Evolutionary conservation across 2,888 invertebrate species (phyloP).

Genomic region (Acanthosepion esculentum): DNA sequence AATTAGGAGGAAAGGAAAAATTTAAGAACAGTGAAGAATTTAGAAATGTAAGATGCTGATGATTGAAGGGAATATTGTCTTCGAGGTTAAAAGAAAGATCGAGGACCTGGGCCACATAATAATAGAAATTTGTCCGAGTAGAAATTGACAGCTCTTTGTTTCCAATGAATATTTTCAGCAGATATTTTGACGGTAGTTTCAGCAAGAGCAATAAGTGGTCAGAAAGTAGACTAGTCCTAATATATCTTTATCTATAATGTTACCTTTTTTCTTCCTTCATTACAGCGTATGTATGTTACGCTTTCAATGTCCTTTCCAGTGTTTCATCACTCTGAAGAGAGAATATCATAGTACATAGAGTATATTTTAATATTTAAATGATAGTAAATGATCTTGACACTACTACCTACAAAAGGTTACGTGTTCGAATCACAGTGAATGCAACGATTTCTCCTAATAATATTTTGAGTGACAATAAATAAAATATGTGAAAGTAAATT

Average conservation of each 20-base stretch:
- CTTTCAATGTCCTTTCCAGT: too few species aligned
- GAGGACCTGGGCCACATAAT: not conserved
- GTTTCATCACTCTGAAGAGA: too few species aligned
- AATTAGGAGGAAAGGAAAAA: not conserved
- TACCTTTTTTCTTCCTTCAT: too few species aligned
- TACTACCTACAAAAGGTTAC: too few species aligned
- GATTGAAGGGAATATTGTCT: not conserved
- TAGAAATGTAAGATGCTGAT: not conserved
- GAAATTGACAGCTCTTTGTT: conserved; percentile 2
- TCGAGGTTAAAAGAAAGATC: not conserved
- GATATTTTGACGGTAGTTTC: not conserved
- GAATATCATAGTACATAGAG: too few species aligned
- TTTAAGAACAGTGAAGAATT: not conserved
- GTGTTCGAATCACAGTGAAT: too few species aligned
- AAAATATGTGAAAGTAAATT: too few species aligned
- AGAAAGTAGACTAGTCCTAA: not conserved
- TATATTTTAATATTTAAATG: too few species aligned
- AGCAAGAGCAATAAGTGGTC: not conserved
- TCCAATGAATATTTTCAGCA: not conserved
- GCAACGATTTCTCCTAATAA: too few species aligned
- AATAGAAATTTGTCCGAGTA: not conserved
- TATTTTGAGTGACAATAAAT: too few species aligned
- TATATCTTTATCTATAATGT: not conserved
- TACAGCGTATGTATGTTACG: too few species aligned
- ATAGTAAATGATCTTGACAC: too few species aligned